Conservation (phyloP, 1,140 invertebrate species). For the Trialeurodes vaporariorum region DNA sequence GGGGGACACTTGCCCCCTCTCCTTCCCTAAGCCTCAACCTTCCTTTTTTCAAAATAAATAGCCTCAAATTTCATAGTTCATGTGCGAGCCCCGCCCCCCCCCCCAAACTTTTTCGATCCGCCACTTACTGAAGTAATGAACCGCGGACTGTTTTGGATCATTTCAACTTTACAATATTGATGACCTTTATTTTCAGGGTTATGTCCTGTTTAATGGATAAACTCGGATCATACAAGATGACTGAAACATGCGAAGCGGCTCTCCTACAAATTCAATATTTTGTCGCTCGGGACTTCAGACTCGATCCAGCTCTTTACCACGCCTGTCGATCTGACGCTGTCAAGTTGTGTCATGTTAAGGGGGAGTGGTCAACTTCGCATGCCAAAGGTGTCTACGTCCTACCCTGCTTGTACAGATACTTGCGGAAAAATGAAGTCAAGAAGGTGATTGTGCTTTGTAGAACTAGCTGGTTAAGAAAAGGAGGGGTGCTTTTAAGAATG, state of each 20-base stretch:
- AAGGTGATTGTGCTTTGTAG: slow-evolving; percentile 11
- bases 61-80: no score
- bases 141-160: no score
- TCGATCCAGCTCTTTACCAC: slow-evolving; percentile 80
- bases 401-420: slow-evolving; percentile 74
- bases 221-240: slow-evolving; percentile 74
- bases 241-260: slow-evolving; percentile 74
- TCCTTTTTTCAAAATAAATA: no score
- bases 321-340: slow-evolving; percentile 79
- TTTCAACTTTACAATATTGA: no score
- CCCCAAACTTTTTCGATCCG: no score
- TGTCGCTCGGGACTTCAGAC: slow-evolving; percentile 82
- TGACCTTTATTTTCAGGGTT: slow-evolving; percentile 51
- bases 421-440: neutral
- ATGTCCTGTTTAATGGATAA: slow-evolving; percentile 91
- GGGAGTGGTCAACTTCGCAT: slow-evolving; percentile 50
- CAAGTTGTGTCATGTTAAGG: slow-evolving; percentile 63
- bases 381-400: slow-evolving; percentile 61
- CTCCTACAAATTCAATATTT: slow-evolving; percentile 96
- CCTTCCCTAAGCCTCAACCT: no score
- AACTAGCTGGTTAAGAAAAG: no score
- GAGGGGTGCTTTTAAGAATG: no score
- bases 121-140: no score
- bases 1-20: no score
- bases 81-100: no score